These are phyloP conservation scores for Mythimna impura DNA, from an alignment of 2,888 invertebrate genomes.

Conservation along the genomic window DNA sequence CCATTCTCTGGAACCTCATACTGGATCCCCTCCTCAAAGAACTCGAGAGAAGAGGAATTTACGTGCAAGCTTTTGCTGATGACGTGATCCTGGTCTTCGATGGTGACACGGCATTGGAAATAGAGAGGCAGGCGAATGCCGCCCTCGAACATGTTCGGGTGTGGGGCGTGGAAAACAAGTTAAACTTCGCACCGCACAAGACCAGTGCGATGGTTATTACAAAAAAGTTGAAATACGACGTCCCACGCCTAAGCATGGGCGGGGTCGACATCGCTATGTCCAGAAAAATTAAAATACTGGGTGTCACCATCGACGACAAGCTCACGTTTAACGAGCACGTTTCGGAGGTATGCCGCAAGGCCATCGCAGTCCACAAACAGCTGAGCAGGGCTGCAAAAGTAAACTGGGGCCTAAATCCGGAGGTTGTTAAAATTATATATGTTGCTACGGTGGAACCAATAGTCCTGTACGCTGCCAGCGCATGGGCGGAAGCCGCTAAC, in stretches of 20 bases:
- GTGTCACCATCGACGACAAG: slow-evolving; percentile 3
- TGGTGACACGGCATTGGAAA: too few species aligned
- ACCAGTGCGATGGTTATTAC: background rate
- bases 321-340: background rate
- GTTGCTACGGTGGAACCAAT: background rate
- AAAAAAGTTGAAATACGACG: background rate
- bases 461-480: slow-evolving; percentile 6
- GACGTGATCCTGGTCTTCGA: too few species aligned
- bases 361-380: background rate
- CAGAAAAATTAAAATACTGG: background rate
- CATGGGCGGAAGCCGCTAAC: background rate
- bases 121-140: too few species aligned
- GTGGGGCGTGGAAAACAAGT: too few species aligned
- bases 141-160: too few species aligned
- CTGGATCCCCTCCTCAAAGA: too few species aligned
- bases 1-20: too few species aligned
- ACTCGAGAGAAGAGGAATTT: too few species aligned
- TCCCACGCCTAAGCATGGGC: background rate
- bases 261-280: background rate
- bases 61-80: too few species aligned
- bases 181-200: too few species aligned
- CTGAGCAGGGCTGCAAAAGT: background rate
- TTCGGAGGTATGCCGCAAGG: background rate
- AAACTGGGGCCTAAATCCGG: slow-evolving; percentile 21
- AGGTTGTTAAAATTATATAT: background rate